Evolutionary conservation across 1,140 invertebrate species (phyloP).

Genomic region (Acyrthosiphon pisum): DNA sequence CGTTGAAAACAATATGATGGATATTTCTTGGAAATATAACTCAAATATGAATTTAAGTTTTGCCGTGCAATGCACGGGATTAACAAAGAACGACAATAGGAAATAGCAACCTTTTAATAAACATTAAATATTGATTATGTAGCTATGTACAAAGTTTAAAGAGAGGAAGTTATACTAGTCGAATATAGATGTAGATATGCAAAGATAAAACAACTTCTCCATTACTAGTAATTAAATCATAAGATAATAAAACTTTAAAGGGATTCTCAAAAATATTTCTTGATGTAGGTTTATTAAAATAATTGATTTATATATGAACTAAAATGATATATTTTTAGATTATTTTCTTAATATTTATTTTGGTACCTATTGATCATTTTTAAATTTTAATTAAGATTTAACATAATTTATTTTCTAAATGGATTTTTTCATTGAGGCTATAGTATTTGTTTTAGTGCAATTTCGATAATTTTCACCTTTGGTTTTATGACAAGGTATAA

Average conservation of each 20-base stretch:
- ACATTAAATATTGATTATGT: no score
- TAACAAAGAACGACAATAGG: not conserved
- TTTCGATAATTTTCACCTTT: no score
- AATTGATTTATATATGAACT: not conserved
- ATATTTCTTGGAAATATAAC: not conserved
- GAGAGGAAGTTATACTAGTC: not conserved
- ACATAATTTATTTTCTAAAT: no score
- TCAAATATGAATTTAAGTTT: not conserved
- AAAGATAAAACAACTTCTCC: not conserved
- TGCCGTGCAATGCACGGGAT: not conserved
- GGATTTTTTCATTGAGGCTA: no score
- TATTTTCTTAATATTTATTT: not conserved
- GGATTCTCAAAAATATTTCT: no score
- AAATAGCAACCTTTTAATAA: not conserved
- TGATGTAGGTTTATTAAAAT: not conserved
- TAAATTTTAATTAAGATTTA: not conserved
- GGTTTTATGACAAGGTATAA: not conserved
- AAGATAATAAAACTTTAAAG: no score
- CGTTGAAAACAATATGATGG: not conserved
- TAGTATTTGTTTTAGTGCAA: no score
- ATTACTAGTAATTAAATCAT: no score
- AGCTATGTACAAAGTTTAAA: not conserved
- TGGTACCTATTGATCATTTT: not conserved
- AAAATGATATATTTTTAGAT: not conserved
- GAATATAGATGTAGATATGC: not conserved